A percentile compares a stretch with the other conserved stretches of the same genome.
Evolutionary conservation across 2,888 invertebrate genomes (phyloP).

Genomic region (Chelonus formosanus): DNA sequence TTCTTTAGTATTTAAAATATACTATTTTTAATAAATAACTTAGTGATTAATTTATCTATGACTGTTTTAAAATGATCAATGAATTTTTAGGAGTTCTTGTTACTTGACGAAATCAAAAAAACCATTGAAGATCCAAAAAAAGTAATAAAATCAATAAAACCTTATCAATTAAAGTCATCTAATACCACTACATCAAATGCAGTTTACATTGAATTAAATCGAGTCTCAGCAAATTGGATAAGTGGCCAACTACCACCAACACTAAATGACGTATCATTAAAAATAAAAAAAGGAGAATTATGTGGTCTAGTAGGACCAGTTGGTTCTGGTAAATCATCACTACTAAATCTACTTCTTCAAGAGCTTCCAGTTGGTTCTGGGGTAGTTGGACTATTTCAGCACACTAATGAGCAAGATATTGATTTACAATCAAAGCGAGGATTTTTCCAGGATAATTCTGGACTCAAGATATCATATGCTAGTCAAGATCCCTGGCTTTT

Average conservation of each 20-base stretch:
- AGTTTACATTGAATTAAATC: constrained; percentile 47
- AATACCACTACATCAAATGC: constrained; percentile 22
- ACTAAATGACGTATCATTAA: constrained; percentile 65
- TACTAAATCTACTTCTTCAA: constrained; percentile 64
- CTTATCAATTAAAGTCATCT: no score
- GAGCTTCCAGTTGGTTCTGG: constrained; percentile 66
- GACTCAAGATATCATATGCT: constrained; percentile 68
- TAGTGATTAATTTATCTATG: no score
- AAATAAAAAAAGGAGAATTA: constrained; percentile 63
- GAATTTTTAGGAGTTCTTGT: not conserved
- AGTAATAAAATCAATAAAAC: not conserved
- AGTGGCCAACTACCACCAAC: constrained; percentile 58
- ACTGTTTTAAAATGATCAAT: no score
- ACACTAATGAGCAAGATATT: constrained; percentile 4
- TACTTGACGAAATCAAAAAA: constrained; percentile 1
- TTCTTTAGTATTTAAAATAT: no score
- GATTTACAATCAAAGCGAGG: constrained; percentile 2
- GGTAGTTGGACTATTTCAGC: constrained; percentile 44
- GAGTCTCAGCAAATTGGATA: constrained; percentile 59
- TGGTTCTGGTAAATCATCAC: constrained; percentile 72
- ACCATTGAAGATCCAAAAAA: not conserved
- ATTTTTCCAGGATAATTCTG: constrained; percentile 44
- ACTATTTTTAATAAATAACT: no score
- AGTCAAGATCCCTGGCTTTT: constrained; percentile 63
- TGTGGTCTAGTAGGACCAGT: constrained; percentile 74